Base-by-base conservation (phyloP, 2,888 invertebrate species). In the Altica lythri region DNA sequence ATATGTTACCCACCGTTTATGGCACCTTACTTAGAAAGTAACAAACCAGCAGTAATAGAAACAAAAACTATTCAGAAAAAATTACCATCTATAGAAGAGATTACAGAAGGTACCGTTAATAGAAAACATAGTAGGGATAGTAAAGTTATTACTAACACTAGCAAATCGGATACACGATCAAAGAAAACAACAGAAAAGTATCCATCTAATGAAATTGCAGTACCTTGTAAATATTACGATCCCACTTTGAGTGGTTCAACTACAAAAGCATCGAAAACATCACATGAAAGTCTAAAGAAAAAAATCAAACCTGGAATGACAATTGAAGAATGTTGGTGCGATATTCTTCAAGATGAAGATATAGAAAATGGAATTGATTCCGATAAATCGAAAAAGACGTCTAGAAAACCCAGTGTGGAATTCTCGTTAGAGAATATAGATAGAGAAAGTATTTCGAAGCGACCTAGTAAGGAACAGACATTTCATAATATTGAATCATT, bases 71-170 rank as follows among this genome's bases (percentile, higher is more conserved):
- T 68, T 1, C 61, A 64, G 62, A 68, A 66, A 53, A 46, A 60
- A 8, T 38, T 70, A 8, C 66, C 69, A 0, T 67, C 67, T 0
- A 67, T 69, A 10, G 64, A 61, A 4, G 69, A 69, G 56, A 63
- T 67, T 30, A 62, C 68, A 2, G 70, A 70, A 50, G 34, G 59
- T 3, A 65, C 64, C 0, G 19, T 57, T 4, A 12, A 49, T 22
- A 34, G 16, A 16, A 34, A 16, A 13, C 8, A 34, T 4, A 34
- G 2, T 10, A 13, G 34, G n/a, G n/a, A n/a, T n/a, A n/a, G n/a
- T n/a, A n/a, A n/a, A n/a, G n/a, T n/a, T n/a, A n/a, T n/a, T n/a
- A n/a, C n/a, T n/a, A n/a, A n/a, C n/a, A n/a, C n/a, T n/a, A n/a
- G n/a, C n/a, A n/a, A n/a, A n/a, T n/a, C n/a, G n/a, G n/a, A n/a